Base-by-base conservation (phyloP, 2,797 vertebrate species). In the Phataginus tricuspis region DNA sequence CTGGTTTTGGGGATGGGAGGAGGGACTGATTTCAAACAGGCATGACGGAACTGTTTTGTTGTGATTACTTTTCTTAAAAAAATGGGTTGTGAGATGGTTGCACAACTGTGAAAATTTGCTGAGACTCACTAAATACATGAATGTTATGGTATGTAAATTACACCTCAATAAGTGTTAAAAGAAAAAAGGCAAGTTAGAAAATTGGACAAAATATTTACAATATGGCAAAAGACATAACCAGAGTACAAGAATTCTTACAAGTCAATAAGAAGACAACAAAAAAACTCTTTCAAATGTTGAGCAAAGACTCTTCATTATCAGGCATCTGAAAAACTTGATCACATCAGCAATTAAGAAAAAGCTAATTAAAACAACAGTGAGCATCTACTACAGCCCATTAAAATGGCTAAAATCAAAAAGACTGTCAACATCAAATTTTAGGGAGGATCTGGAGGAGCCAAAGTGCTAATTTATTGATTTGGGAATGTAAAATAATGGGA, bases 191-290 rank as follows among this genome's bases (percentile, higher is more conserved):
- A 91, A 93, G 25, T 5, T 45, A 69, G 4, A 63, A 16, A 49
- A 85, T 39, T 31, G 61, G 27, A 90, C 51, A 80, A 87, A 96
- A 87, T 72, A 90, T 83, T 87, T 79, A 45, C 13, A 80, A 86
- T 51, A 13, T 27, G 18, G 88, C 27, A 84, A 57, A 78, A 91
- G 59, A 63, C 13, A 12, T 29, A 91, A 45, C 19, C n/a, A 94
- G 39, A 83, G 66, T 78, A 86, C 39, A 94, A 95, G 37, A 91
- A 66, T 69, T 90, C 16, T 69, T 82, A 74, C 8, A 92, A 63
- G 27, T 85, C 55, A 79, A 29, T 92, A 87, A 79, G 31, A 49
- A 90, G 25, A 84, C 88, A 25, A 66, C 16, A 66, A 72, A 71
- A 75, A 92, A 63, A 68, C 5, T 34, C 14, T 69, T 74, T 45